Evolutionary conservation across 2,888 invertebrate genomes (phyloP).

Genomic region (Cactoblastis cactorum): DNA sequence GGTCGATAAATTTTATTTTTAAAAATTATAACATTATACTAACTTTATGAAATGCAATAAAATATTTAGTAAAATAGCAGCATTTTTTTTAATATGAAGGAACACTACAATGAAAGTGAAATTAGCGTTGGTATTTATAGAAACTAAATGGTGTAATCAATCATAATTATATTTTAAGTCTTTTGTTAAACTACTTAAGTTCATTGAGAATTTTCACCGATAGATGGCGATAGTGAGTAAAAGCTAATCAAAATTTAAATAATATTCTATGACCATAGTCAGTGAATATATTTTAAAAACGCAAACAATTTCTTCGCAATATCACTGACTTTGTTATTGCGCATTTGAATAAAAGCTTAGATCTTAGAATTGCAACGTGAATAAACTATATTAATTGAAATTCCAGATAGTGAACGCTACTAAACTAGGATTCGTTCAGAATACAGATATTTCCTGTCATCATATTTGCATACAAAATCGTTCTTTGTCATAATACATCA

Average conservation of each 20-base stretch:
- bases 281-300: neutral
- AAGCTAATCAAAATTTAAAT: neutral
- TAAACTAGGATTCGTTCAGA: constrained; percentile 37
- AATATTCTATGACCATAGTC: neutral
- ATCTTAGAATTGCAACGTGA: neutral
- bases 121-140: too few relatives aligned
- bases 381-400: constrained; percentile 34
- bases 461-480: constrained; percentile 20
- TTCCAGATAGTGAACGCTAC: constrained; percentile 42
- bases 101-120: neutral
- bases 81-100: neutral
- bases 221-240: neutral
- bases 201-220: neutral
- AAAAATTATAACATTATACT: too few relatives aligned
- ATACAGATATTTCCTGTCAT: constrained; percentile 35
- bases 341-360: constrained; percentile 12
- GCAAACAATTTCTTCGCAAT: constrained; percentile 1
- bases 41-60: neutral
- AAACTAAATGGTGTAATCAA: too few relatives aligned
- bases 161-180: too few relatives aligned
- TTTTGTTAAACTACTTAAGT: too few relatives aligned
- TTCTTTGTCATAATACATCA: constrained; percentile 34
- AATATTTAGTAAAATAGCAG: neutral
- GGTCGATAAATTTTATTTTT: too few relatives aligned
- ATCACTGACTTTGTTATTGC: constrained; percentile 3